These are phyloP conservation scores for Martes martes DNA, from an alignment of 2,113 vertebrate species.

Conservation along the genomic window DNA sequence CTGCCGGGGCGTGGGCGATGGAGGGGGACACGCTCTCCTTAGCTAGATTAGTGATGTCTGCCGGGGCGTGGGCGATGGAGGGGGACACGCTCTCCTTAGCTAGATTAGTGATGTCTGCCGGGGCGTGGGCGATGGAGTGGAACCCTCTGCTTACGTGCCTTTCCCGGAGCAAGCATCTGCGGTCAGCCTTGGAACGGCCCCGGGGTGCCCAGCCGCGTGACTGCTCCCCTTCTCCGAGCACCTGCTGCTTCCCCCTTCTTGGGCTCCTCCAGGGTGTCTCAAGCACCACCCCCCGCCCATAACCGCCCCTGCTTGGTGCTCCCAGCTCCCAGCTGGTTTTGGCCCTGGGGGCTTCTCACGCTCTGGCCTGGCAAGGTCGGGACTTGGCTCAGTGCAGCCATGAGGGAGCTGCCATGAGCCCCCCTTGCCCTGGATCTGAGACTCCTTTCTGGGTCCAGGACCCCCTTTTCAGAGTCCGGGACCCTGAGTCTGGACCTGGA, in stretches of 20 bases:
- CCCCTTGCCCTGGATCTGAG: not conserved
- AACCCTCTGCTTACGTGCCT: not conserved
- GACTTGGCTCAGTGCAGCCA: accelerated
- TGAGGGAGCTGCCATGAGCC: not conserved
- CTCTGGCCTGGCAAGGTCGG: not conserved
- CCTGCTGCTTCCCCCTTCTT: not conserved
- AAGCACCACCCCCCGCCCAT: accelerated
- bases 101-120: no score
- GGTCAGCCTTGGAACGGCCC: not conserved
- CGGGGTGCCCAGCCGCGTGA: not conserved
- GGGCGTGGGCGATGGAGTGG: accelerated
- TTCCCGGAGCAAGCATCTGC: not conserved
- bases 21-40: not conserved
- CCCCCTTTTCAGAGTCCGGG: not conserved
- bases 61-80: accelerated
- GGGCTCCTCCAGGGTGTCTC: not conserved
- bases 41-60: no score
- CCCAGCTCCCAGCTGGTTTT: not conserved
- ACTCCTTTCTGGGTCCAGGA: not conserved
- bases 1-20: accelerated
- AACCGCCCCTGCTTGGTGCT: not conserved
- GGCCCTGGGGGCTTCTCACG: no score
- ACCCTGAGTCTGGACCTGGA: not conserved
- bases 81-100: not conserved
- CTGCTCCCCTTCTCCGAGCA: accelerated